phyloP scores from a whole-genome alignment of 2,888 invertebrate species.

The Meandrusa payeni region DNA sequence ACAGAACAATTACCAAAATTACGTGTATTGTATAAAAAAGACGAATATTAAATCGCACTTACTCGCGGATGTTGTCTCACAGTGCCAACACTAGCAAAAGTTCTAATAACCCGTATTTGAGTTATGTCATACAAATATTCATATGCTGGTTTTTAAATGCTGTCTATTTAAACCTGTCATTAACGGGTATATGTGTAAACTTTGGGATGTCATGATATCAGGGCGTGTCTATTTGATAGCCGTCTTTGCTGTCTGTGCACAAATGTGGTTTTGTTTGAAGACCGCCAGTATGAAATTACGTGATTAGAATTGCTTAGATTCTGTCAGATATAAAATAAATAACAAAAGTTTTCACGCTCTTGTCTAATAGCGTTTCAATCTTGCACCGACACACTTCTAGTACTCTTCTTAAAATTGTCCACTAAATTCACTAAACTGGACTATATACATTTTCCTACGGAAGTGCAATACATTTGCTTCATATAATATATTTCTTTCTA shows the following conservation, averaged over 20 bases:
- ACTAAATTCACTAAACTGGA: too few species aligned
- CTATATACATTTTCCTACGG: too few species aligned
- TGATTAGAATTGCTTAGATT: conserved; percentile 14
- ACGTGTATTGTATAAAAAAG: conserved; percentile 1
- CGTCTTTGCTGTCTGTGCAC: conserved; percentile 56
- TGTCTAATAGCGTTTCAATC: too few species aligned
- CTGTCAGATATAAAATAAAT: conserved; percentile 4
- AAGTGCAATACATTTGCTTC: too few species aligned
- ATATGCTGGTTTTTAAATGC: conserved; percentile 50
- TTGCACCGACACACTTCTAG: too few species aligned
- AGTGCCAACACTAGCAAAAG: conserved; percentile 39
- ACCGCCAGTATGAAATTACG: conserved; percentile 10
- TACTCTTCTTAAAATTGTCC: too few species aligned
- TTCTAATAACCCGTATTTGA: conserved; percentile 61
- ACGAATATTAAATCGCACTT: conserved; percentile 15
- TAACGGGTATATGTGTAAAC: conserved; percentile 41
- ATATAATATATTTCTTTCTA: too few species aligned
- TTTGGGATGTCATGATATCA: conserved; percentile 47
- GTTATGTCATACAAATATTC: conserved; percentile 58
- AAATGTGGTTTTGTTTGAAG: conserved; percentile 26
- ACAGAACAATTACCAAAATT: conserved; percentile 11
- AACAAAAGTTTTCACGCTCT: too few species aligned
- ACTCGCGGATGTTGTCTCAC: conserved; percentile 49
- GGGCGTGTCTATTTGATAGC: conserved; percentile 60
- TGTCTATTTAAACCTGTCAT: conserved; percentile 41